A percentile compares a stretch with the other conserved stretches of the same genome.
phyloP scores from a whole-genome alignment of 2,113 vertebrate genomes.

The Struthio camelus region DNA sequence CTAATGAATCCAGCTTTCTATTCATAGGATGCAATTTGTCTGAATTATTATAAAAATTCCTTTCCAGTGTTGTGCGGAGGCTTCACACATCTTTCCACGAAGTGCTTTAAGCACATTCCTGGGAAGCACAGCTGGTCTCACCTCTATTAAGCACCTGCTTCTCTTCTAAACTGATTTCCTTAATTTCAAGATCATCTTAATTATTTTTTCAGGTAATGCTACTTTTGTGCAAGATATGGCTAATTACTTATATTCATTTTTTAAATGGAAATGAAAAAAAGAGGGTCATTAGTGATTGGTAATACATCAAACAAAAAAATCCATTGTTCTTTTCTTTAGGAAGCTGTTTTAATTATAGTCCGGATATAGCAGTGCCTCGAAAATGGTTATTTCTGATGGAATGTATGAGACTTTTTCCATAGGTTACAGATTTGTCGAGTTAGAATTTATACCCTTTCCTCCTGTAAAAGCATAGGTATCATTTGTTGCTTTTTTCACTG shows the following conservation, averaged over 20 bases:
- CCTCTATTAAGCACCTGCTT: constrained; percentile 70
- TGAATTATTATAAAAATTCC: constrained; percentile 55
- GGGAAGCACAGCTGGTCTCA: constrained; percentile 63
- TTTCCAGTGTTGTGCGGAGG: constrained; percentile 34
- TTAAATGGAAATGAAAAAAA: constrained; percentile 21
- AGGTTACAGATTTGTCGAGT: background rate
- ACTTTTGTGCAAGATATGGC: constrained; percentile 22
- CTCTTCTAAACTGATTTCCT: constrained; percentile 61
- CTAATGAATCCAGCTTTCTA: constrained; percentile 59
- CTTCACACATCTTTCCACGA: background rate
- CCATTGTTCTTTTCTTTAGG: background rate
- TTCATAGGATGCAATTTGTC: constrained; percentile 54
- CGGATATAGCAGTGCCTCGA: background rate
- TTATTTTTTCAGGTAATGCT: constrained; percentile 59
- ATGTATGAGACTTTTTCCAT: background rate
- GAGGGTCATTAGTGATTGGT: background rate
- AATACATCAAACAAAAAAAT: background rate
- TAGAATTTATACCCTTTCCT: background rate
- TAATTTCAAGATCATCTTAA: constrained; percentile 67
- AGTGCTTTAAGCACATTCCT: constrained; percentile 1
- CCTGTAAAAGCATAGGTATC: background rate
- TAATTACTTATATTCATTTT: constrained; percentile 16
- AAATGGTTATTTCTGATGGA: background rate
- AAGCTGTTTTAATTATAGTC: constrained; percentile 9
- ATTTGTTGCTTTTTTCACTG: background rate